Evolutionary conservation across 37 sponge, comb jelly and placozoan genomes (phyloP), one percentile per base, ranked within the genome.

Genomic region (Theonella swinhoei): DNA sequence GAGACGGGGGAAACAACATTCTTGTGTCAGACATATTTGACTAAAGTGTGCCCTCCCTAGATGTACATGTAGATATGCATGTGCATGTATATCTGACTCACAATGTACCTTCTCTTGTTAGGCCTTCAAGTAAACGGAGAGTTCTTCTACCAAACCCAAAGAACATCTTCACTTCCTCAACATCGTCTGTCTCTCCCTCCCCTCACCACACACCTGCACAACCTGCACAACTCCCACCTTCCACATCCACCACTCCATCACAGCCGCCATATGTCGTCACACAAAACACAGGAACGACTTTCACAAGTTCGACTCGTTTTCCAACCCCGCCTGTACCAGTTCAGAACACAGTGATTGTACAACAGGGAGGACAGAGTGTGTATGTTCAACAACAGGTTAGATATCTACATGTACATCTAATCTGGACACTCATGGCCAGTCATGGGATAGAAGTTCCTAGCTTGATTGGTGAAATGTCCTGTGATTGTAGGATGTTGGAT

Each of bases 321-420:
- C 54, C 54, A n/a, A n/a, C n/a, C 54, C 41, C 73, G 26, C 24
- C 72, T 39, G 74, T 33, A 25, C 81, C 87, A 17, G 43, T 87
- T 25, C 87, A 88, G 72, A 82, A 76, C 71, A 82, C 83, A 33
- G 83, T 82, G 0, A 82, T 88, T 63, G 83, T 82, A 0, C 89
- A 88, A 20, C 78, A 76, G 47, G 64, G 62, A 22, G 87, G 80
- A 37, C 87, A 87, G 37, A 80, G 87, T 80, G 75, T 87, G 5
- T 87, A 80, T 39, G 87, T 87, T 20, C 87, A 87, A 36, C 87
- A 87, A 65, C 87, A 87, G 43, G 73, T 87, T 40, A 3, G 35
- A 24, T 47, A n/a, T n/a, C n/a, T n/a, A n/a, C n/a, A n/a, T n/a
- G n/a, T n/a, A n/a, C n/a, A n/a, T n/a, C n/a, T n/a, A n/a, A n/a